Percentiles rank a stretch among this genome's conserved stretches.
Evolutionary conservation across 2,113 vertebrate genomes (phyloP).

Genomic region (Hystrix cristata): DNA sequence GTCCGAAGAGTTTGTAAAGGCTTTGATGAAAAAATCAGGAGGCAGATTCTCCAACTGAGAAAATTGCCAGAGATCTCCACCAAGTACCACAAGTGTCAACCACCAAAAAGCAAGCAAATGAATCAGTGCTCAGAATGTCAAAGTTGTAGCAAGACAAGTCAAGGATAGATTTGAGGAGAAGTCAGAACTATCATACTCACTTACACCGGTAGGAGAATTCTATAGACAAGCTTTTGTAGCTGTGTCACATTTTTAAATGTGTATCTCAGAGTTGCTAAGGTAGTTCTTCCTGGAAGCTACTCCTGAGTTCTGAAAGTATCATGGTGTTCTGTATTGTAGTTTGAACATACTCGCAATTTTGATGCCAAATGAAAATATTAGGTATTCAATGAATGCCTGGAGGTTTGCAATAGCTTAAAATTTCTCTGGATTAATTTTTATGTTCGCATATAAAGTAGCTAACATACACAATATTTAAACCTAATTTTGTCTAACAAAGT

Average conservation of each 20-base stretch:
- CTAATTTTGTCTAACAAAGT: not conserved
- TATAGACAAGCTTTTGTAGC: not conserved
- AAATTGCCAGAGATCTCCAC: not conserved
- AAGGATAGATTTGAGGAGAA: not conserved
- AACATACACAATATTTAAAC: conserved; percentile 25
- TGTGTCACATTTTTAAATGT: not conserved
- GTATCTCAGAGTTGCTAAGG: not conserved
- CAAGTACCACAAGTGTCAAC: not conserved
- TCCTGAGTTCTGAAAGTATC: not conserved
- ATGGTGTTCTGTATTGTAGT: not conserved
- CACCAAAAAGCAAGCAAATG: not conserved
- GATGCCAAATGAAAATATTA: not conserved
- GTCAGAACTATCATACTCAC: not conserved
- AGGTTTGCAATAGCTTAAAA: not conserved
- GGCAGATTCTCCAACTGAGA: not conserved
- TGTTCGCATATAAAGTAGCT: not conserved
- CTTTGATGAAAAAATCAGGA: not conserved
- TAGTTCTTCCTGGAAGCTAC: not conserved
- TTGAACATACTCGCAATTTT: not conserved
- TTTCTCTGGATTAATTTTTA: conserved; percentile 6
- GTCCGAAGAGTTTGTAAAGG: not conserved
- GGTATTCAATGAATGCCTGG: not conserved
- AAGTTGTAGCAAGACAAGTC: not conserved
- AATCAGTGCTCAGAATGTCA: not conserved
- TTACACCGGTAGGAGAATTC: not conserved